Evolutionary conservation across 1,140 invertebrate genomes (phyloP).

Genomic region (Drosophila novamexicana): DNA sequence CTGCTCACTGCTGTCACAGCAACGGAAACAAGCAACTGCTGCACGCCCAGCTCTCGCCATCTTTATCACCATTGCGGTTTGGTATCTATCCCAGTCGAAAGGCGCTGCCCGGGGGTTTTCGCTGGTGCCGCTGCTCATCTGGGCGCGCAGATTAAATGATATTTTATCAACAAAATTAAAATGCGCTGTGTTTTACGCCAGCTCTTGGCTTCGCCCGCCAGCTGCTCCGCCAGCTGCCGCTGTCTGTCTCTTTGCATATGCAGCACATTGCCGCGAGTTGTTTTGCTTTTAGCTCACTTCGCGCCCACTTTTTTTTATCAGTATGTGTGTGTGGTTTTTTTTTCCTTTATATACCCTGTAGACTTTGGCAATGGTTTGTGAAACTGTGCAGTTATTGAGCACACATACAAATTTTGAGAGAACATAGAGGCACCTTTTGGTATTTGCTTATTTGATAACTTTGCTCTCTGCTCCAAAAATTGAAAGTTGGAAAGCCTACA

Average conservation of each 20-base stretch:
- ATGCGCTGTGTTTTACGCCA: slow-evolving; percentile 39
- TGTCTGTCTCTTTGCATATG: slow-evolving; percentile 27
- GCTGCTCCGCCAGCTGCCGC: slow-evolving; percentile 28
- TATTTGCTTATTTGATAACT: too few relatives aligned
- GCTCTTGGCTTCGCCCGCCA: slow-evolving; percentile 5
- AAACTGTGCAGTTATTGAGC: too few relatives aligned
- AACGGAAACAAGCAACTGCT: slow-evolving; percentile 33
- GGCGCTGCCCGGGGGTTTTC: not conserved
- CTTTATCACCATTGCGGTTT: slow-evolving; percentile 41
- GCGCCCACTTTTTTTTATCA: not conserved
- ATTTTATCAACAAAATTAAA: slow-evolving; percentile 79
- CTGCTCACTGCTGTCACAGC: slow-evolving; percentile 31
- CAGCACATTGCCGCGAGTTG: slow-evolving; percentile 23
- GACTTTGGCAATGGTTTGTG: not conserved
- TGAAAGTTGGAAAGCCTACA: too few relatives aligned
- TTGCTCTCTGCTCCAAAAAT: too few relatives aligned
- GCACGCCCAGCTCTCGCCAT: slow-evolving; percentile 15
- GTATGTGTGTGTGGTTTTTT: not conserved
- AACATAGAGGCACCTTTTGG: too few relatives aligned
- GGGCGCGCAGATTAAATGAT: slow-evolving; percentile 66
- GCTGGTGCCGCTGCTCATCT: slow-evolving; percentile 26
- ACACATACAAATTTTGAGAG: too few relatives aligned
- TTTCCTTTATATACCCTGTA: not conserved
- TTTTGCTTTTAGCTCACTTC: slow-evolving; percentile 15
- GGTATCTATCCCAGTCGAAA: slow-evolving; percentile 13